A percentile compares a stretch with the other conserved stretches of the same genome.
phyloP scores from a whole-genome alignment of 2,113 vertebrate genomes.

The Platichthys stellatus region DNA sequence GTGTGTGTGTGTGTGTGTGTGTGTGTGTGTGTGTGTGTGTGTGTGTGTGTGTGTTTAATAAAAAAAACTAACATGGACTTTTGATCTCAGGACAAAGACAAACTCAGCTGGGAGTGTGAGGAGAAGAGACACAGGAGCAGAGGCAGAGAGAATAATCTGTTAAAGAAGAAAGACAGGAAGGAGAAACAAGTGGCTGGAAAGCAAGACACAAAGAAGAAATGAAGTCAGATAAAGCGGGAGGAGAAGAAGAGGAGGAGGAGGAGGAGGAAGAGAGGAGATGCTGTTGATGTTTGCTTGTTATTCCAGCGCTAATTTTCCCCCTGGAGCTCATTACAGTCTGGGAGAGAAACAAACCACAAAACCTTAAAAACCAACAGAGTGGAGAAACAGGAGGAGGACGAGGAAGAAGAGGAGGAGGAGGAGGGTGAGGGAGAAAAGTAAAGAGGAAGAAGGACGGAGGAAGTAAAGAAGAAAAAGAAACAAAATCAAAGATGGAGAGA shows the following conservation, averaged over 20 bases:
- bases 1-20: too few relatives aligned
- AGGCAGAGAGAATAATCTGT: background rate
- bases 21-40: too few relatives aligned
- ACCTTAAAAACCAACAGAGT: conserved; percentile 75
- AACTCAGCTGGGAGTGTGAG: background rate
- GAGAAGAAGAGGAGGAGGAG: conserved; percentile 7
- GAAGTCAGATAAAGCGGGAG: conserved; percentile 10
- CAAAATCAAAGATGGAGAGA: background rate
- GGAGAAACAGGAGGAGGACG: conserved; percentile 29
- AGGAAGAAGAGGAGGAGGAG: background rate
- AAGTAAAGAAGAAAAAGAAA: background rate
- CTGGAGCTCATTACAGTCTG: conserved; percentile 84
- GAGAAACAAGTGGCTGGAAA: conserved; percentile 21
- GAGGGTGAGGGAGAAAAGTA: background rate
- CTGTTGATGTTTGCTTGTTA: conserved; percentile 81
- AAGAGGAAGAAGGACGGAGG: conserved; percentile 8
- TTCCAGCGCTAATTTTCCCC: conserved; percentile 77
- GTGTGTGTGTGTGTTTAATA: too few relatives aligned
- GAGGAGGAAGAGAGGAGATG: conserved; percentile 48
- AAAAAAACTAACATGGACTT: too few relatives aligned
- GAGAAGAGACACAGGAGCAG: background rate
- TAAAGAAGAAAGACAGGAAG: conserved; percentile 18
- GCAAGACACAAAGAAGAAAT: conserved; percentile 21
- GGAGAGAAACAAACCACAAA: conserved; percentile 73
- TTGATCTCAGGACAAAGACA: too few relatives aligned